phyloP scores from a whole-genome alignment of 2,797 vertebrate species.

The Gallinago stenura region DNA sequence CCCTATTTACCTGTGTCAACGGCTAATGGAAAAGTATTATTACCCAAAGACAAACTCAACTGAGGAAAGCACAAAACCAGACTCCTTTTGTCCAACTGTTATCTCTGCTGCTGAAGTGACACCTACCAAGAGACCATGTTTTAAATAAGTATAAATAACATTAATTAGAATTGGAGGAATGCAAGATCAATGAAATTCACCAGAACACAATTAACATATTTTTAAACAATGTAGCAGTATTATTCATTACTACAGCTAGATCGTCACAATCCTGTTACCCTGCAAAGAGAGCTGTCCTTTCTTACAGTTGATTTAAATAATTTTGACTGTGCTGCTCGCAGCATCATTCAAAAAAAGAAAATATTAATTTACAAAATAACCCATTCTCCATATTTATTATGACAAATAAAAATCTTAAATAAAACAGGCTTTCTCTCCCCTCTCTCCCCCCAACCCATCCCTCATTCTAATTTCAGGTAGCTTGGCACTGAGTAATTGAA shows the following conservation, averaged over 20 bases:
- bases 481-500: slow-evolving; percentile 97
- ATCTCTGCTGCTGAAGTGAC: slow-evolving; percentile 69
- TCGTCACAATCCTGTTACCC: slow-evolving; percentile 71
- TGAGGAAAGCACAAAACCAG: slow-evolving; percentile 44
- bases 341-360: slow-evolving; percentile 86
- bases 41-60: neutral
- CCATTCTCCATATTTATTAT: slow-evolving; percentile 82
- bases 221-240: slow-evolving; percentile 75
- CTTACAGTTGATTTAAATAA: slow-evolving; percentile 91
- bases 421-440: slow-evolving; percentile 76
- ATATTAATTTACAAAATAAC: slow-evolving; percentile 89
- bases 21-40: neutral
- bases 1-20: neutral
- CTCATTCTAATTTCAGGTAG: slow-evolving; percentile 93
- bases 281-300: slow-evolving; percentile 79
- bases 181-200: slow-evolving; percentile 77
- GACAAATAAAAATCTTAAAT: slow-evolving; percentile 87
- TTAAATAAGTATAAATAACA: slow-evolving; percentile 88
- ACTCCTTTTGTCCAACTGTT: slow-evolving; percentile 40
- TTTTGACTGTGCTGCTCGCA: slow-evolving; percentile 92
- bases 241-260: slow-evolving; percentile 71
- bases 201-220: slow-evolving; percentile 70
- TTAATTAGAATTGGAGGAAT: slow-evolving; percentile 77
- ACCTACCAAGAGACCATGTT: slow-evolving; percentile 72
- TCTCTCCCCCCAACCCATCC: slow-evolving; percentile 26